phyloP scores from a whole-genome alignment of 37 sponge, comb jelly and placozoan species.

The Aplysina aerophoba region DNA sequence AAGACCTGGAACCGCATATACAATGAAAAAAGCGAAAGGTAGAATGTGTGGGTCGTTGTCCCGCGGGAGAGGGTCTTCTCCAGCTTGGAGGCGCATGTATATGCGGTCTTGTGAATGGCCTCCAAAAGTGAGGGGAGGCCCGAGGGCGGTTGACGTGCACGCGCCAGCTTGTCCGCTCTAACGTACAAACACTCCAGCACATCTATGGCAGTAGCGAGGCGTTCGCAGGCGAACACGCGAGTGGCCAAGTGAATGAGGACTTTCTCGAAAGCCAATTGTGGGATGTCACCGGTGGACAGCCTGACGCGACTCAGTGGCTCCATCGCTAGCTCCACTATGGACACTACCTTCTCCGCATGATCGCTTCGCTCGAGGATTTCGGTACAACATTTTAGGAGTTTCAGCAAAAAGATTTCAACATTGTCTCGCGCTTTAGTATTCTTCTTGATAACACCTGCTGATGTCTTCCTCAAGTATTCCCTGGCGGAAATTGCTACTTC shows the following conservation, averaged over 20 bases:
- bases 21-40: not conserved
- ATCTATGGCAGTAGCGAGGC: not conserved
- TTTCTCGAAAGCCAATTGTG: constrained; percentile 3
- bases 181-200: not conserved
- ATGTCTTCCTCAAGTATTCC: constrained; percentile 12
- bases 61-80: not conserved
- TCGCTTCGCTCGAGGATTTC: not conserved
- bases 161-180: not conserved
- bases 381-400: constrained; percentile 1
- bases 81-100: not conserved
- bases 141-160: too few relatives aligned
- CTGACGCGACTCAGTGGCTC: not conserved
- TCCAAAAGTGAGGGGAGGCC: not conserved
- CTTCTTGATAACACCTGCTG: not conserved
- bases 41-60: not conserved
- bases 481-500: not conserved
- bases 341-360: not conserved
- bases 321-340: not conserved
- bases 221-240: not conserved
- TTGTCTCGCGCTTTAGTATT: not conserved
- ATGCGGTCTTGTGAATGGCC: constrained; percentile 2
- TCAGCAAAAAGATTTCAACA: constrained; percentile 7
- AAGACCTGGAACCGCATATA: constrained; percentile 5
- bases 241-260: constrained; percentile 12
- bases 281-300: not conserved